A percentile compares a stretch with the other conserved stretches of the same genome.
These are phyloP conservation scores for Sarcophaga caerulescens DNA, from an alignment of 2,888 invertebrate genomes.

Conservation along the genomic window DNA sequence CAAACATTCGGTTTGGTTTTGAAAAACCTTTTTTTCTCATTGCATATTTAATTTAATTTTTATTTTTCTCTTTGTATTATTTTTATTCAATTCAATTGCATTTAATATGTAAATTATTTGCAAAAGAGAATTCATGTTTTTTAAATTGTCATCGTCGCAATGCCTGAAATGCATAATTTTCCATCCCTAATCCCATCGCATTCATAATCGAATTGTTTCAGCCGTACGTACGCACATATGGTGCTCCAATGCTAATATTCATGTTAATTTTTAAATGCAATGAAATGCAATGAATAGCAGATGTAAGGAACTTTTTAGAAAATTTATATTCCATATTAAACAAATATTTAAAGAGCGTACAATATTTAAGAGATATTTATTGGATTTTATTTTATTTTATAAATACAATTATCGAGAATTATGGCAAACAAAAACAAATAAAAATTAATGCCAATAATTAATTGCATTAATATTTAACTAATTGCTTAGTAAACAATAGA, in stretches of 20 bases:
- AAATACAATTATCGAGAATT: too few species aligned
- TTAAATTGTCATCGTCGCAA: not conserved
- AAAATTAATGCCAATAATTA: not conserved
- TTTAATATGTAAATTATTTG: slow-evolving; percentile 60
- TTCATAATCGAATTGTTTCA: too few species aligned
- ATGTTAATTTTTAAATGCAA: too few species aligned
- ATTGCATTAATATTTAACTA: slow-evolving; percentile 9
- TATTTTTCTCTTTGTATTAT: slow-evolving; percentile 1
- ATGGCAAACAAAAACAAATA: too few species aligned
- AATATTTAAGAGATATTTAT: too few species aligned
- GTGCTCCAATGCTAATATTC: not conserved
- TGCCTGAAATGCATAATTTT: not conserved
- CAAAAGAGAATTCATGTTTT: not conserved
- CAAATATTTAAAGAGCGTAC: too few species aligned
- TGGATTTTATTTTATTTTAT: too few species aligned
- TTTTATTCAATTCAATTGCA: slow-evolving; percentile 56
- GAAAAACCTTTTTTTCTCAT: not conserved
- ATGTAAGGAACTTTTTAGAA: too few species aligned
- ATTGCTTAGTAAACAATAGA: slow-evolving; percentile 24
- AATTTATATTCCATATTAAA: not conserved
- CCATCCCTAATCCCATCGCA: not conserved
- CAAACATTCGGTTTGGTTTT: not conserved
- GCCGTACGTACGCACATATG: not conserved
- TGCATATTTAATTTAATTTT: not conserved
- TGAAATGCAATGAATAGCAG: too few species aligned